Evolutionary conservation across 1,140 invertebrate species (phyloP).

Genomic region (Rhynchophorus ferrugineus): DNA sequence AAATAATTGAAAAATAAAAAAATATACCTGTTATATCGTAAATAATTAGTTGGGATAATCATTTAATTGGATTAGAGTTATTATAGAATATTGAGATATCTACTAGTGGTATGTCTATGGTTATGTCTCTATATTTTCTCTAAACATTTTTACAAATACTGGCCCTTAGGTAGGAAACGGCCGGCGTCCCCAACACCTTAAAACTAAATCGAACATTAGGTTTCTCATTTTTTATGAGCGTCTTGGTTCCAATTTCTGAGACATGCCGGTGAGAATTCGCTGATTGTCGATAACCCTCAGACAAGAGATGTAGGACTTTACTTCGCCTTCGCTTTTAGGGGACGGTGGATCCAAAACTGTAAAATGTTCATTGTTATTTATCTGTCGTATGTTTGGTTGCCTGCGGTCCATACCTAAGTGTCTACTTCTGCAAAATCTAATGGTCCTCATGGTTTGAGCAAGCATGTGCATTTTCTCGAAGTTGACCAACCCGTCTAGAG

Average conservation of each 20-base stretch:
- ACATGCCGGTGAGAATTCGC: conserved; percentile 62
- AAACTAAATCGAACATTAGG: background rate
- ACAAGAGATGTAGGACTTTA: conserved; percentile 57
- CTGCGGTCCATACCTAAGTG: conserved; percentile 65
- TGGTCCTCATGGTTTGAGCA: conserved; percentile 71
- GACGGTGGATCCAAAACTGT: conserved; percentile 57
- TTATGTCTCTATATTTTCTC: too few relatives aligned
- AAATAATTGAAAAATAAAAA: too few relatives aligned
- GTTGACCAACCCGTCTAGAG: conserved; percentile 74
- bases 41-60: too few relatives aligned
- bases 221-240: conserved; percentile 39
- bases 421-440: conserved; percentile 64
- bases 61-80: too few relatives aligned
- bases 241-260: conserved; percentile 59
- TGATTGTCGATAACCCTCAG: conserved; percentile 74
- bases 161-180: conserved; percentile 8
- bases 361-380: too few relatives aligned
- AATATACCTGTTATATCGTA: too few relatives aligned
- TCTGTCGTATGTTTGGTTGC: too few relatives aligned
- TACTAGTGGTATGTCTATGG: too few relatives aligned
- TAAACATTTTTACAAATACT: too few relatives aligned
- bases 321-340: conserved; percentile 58
- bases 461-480: conserved; percentile 93
- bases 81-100: too few relatives aligned
- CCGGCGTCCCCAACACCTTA: conserved; percentile 13